Evolutionary conservation across 2,888 invertebrate species (phyloP).

Genomic region (Carcina quercana): DNA sequence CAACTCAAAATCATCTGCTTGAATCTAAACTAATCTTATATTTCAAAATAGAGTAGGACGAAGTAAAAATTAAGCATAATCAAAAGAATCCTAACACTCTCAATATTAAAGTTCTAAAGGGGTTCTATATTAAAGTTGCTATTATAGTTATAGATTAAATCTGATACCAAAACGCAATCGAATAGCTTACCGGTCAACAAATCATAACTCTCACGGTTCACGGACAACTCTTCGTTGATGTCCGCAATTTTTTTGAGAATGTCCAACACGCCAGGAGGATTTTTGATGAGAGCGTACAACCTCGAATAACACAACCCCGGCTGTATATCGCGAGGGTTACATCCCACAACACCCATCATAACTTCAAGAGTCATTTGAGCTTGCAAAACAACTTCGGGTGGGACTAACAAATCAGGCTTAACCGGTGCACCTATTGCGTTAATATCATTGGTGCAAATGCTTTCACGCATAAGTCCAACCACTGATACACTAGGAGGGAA

Average conservation of each 20-base stretch:
- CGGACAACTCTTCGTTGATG: constrained; percentile 33
- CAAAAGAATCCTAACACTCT: too few relatives aligned
- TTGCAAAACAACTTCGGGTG: constrained; percentile 35
- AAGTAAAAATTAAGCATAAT: too few relatives aligned
- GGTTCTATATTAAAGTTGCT: too few relatives aligned
- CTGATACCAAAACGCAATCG: too few relatives aligned
- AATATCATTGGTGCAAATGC: constrained; percentile 52
- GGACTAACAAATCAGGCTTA: constrained; percentile 31
- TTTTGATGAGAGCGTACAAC: constrained; percentile 35
- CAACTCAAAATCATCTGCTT: too few relatives aligned
- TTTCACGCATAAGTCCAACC: constrained; percentile 27
- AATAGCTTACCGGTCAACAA: too few relatives aligned
- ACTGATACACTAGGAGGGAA: constrained; percentile 35
- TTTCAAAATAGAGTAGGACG: too few relatives aligned
- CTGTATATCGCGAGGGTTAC: constrained; percentile 28
- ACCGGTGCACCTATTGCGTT: constrained; percentile 36
- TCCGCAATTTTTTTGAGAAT: constrained; percentile 33
- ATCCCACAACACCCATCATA: constrained; percentile 54
- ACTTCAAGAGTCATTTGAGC: constrained; percentile 55
- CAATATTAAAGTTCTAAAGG: too few relatives aligned
- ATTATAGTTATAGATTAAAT: too few relatives aligned
- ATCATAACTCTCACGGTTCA: constrained; percentile 16
- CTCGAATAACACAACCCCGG: constrained; percentile 37
- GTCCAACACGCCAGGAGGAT: constrained; percentile 25
- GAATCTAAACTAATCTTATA: too few relatives aligned